A percentile compares a stretch with the other conserved stretches of the same genome.
Evolutionary conservation across 2,113 vertebrate genomes (phyloP).

Genomic region (Cinclus mexicanus): DNA sequence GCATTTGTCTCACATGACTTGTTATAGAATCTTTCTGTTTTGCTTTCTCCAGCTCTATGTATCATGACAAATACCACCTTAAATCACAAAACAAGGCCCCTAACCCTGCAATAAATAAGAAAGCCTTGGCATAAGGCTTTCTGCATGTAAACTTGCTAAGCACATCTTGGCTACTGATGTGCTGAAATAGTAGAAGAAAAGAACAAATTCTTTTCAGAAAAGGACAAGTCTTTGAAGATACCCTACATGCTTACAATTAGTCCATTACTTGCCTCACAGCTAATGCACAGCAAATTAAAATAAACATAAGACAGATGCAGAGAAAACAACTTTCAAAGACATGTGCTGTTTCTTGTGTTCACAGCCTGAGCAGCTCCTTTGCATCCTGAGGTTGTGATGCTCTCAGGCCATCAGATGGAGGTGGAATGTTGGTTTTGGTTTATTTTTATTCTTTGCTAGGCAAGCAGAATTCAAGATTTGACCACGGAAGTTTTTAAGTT

Average conservation of each 20-base stretch:
- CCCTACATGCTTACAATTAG: background rate
- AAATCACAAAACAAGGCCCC: background rate
- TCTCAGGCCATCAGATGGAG: background rate
- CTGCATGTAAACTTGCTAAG: slow-evolving; percentile 13
- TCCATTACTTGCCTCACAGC: slow-evolving; percentile 12
- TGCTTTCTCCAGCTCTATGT: background rate
- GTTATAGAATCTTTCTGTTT: background rate
- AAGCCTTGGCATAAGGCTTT: background rate
- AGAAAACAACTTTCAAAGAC: slow-evolving; percentile 26
- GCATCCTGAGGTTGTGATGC: background rate
- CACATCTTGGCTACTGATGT: slow-evolving; percentile 48
- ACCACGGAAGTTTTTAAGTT: background rate
- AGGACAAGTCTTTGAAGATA: slow-evolving; percentile 37
- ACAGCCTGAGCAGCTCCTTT: background rate
- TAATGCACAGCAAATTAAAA: slow-evolving; percentile 24
- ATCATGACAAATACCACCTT: background rate
- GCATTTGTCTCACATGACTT: background rate
- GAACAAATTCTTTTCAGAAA: slow-evolving; percentile 13
- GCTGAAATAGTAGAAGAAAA: slow-evolving; percentile 19
- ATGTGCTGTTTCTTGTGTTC: background rate
- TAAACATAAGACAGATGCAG: slow-evolving; percentile 42
- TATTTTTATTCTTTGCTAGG: background rate
- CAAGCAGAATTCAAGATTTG: background rate
- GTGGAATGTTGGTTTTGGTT: background rate
- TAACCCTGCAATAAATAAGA: background rate